phyloP scores from a whole-genome alignment of 92 coral and sea anemone species.

The Hydrozoanthus gracilis region DNA sequence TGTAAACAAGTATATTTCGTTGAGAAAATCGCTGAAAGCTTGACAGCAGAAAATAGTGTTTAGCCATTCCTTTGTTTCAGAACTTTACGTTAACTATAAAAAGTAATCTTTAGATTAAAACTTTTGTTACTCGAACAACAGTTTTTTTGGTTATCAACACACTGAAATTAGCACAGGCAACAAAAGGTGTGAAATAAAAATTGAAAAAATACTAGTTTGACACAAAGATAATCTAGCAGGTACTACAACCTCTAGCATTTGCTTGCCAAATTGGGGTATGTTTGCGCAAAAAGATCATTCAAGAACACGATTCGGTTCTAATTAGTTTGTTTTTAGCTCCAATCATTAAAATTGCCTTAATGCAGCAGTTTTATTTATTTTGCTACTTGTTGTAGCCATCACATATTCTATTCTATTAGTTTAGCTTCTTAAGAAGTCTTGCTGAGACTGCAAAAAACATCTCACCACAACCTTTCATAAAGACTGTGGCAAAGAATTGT shows the following conservation, averaged over 20 bases:
- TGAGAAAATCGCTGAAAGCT: no score
- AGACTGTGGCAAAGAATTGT: background rate
- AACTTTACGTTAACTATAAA: no score
- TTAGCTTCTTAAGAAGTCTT: background rate
- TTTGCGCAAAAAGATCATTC: background rate
- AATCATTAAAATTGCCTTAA: background rate
- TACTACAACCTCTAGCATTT: background rate
- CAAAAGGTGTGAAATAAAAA: background rate
- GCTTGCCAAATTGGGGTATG: background rate
- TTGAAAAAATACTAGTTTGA: background rate
- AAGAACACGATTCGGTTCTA: background rate
- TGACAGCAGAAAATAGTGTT: no score
- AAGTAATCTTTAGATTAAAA: no score
- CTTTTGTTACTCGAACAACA: no score
- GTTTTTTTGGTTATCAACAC: no score
- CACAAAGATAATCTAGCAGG: conserved; percentile 3
- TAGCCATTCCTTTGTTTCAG: no score
- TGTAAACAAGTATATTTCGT: no score
- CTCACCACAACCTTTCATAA: conserved; percentile 7
- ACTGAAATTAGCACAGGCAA: no score
- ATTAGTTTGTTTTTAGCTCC: background rate
- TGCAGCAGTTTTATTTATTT: background rate
- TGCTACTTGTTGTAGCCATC: background rate
- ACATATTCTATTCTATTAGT: background rate
- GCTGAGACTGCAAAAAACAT: conserved; percentile 19